Evolutionary conservation across 2,113 vertebrate genomes (phyloP).

Genomic region (Ancistrus triradiatus): DNA sequence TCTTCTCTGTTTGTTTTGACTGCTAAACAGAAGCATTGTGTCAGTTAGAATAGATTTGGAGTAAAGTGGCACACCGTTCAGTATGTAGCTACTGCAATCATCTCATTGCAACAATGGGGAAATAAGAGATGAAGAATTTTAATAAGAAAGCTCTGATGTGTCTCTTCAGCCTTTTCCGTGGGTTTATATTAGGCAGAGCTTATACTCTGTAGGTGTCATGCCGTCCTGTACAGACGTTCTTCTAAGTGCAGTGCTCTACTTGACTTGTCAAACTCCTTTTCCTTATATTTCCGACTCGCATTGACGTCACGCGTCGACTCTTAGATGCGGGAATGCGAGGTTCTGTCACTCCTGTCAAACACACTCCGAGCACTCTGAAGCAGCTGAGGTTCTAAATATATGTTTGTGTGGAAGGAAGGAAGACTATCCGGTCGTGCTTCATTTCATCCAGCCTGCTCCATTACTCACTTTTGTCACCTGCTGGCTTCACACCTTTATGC

Average conservation of each 20-base stretch:
- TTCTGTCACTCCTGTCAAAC: too few species aligned
- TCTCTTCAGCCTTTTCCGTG: too few species aligned
- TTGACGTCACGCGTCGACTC: not conserved
- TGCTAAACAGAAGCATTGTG: constrained; percentile 46
- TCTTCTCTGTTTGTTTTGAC: constrained; percentile 32
- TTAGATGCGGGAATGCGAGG: constrained; percentile 1
- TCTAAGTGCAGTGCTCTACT: too few species aligned
- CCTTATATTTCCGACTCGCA: not conserved
- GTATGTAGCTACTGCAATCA: not conserved
- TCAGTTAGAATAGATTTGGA: constrained; percentile 28
- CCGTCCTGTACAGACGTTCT: too few species aligned
- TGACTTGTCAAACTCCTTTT: too few species aligned
- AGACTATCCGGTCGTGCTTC: constrained; percentile 42
- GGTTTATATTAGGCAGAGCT: too few species aligned
- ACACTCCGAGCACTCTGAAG: constrained; percentile 12
- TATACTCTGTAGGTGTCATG: too few species aligned
- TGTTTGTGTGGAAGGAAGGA: constrained; percentile 11
- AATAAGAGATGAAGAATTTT: too few species aligned
- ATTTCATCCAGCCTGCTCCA: constrained; percentile 46
- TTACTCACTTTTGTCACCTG: constrained; percentile 54
- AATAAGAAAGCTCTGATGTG: too few species aligned
- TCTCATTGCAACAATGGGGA: not conserved
- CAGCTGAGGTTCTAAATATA: constrained; percentile 46
- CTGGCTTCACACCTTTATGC: constrained; percentile 32
- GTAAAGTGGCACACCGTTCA: not conserved